Base-by-base conservation (phyloP, 2,888 invertebrate genomes). In the Torymus aiolomorphi region DNA sequence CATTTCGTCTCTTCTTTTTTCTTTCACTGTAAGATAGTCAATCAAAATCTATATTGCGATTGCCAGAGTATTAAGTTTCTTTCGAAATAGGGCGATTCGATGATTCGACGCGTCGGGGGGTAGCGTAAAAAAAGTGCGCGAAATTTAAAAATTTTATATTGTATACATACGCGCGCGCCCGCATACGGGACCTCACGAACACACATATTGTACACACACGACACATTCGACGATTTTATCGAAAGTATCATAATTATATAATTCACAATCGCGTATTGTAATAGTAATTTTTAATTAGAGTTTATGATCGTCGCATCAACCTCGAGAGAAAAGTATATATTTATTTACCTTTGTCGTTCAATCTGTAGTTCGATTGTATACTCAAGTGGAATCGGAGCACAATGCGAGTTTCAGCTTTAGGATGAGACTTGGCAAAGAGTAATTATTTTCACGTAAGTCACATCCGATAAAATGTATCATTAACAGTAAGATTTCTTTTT, bases 271-370 rank as follows among this genome's bases (percentile, higher is more conserved):
- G 66, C 74, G 75, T 76, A 67, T 78, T 67, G 67, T 76, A 52
- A 78, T 73, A 56, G 16, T 78, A 76, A 81, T 72, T 73, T 78
- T 78, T 77, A 78, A 73, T 71, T 78, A 61, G 65, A 42, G 65
- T 52, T 65, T 76, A 80, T 69, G 65, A 74, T 77, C 70, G 79
- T 80, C 82, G 82, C 82, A 82, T 80, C 74, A 74, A 80, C 80
- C 77, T 77, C 80, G 77, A 82, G 70, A 81, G 79, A 71, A 74
- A 80, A 80, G 77, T 80, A 77, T 82, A 76, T 82, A 77, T 82
- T 66, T 80, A 77, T 82, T 80, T 75, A 74, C 77, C 67, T 71
- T 69, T 67, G 63, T 80, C 66, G 52, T 42, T 72, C 66, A 31
- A 63, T 67, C 63, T 57, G 52, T 76, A 66, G 66, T 72, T 77